Evolutionary conservation across 2,113 vertebrate species (phyloP).

Genomic region (Chauna torquata): DNA sequence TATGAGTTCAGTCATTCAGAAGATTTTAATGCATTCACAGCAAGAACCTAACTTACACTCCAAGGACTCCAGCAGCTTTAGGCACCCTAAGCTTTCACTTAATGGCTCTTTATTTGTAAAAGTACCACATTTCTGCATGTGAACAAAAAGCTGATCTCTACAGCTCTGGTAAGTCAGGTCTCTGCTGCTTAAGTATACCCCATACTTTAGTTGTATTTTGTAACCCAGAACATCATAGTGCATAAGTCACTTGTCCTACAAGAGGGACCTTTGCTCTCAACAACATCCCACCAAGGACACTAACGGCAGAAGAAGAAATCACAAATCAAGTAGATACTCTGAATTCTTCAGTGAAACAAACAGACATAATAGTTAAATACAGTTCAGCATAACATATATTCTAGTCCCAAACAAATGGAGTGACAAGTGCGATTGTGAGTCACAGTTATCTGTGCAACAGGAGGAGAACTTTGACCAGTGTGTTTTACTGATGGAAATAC

Average conservation of each 20-base stretch:
- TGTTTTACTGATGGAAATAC: constrained; percentile 1
- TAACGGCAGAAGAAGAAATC: background rate
- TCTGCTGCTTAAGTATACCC: background rate
- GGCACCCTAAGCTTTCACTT: background rate
- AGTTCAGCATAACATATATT: background rate
- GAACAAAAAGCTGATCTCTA: background rate
- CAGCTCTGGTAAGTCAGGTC: background rate
- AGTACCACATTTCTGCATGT: background rate
- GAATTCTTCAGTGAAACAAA: background rate
- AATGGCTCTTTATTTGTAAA: background rate
- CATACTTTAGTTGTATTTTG: background rate
- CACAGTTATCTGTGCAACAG: background rate
- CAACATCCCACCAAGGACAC: background rate
- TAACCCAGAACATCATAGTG: background rate
- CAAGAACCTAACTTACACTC: background rate
- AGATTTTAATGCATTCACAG: background rate
- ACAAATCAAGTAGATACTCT: background rate
- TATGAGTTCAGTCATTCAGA: background rate
- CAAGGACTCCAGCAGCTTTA: background rate
- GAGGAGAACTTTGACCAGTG: background rate
- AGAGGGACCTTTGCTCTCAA: background rate
- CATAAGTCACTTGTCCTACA: background rate
- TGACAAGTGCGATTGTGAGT: no score
- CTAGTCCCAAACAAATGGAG: background rate
- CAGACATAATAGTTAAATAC: background rate